Evolutionary conservation across 2,888 invertebrate genomes (phyloP).

Genomic region (Stenotaenia linearis): DNA sequence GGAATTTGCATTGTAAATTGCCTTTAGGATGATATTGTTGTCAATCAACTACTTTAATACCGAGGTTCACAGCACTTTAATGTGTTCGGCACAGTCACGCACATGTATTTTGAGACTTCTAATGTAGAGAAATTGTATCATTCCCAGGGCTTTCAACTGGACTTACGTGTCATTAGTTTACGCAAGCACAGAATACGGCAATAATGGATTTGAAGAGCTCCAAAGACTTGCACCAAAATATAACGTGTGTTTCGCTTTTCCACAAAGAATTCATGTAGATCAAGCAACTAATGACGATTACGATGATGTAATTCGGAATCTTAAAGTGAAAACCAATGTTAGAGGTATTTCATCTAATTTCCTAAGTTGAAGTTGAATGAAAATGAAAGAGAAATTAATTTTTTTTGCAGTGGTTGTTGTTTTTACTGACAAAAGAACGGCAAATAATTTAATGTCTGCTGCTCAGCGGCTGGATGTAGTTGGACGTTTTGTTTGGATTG

Average conservation of each 20-base stretch:
- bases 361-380: too few relatives aligned
- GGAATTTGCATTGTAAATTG: too few relatives aligned
- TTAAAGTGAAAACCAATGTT: slow-evolving; percentile 50
- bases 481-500: slow-evolving; percentile 52
- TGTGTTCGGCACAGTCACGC: too few relatives aligned
- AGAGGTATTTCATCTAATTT: too few relatives aligned
- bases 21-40: too few relatives aligned
- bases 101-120: too few relatives aligned
- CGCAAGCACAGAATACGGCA: slow-evolving; percentile 55
- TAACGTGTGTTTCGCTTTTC: slow-evolving; percentile 54
- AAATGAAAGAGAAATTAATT: too few relatives aligned
- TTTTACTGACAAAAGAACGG: slow-evolving; percentile 51
- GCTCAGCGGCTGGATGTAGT: slow-evolving; percentile 45
- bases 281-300: slow-evolving; percentile 48
- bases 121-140: too few relatives aligned
- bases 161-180: slow-evolving; percentile 55
- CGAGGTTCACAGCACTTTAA: too few relatives aligned
- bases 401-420: slow-evolving; percentile 51
- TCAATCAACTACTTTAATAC: too few relatives aligned
- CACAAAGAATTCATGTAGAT: slow-evolving; percentile 50
- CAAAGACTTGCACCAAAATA: slow-evolving; percentile 47
- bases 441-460: slow-evolving; percentile 49
- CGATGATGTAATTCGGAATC: slow-evolving; percentile 48
- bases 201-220: slow-evolving; percentile 52
- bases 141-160: slow-evolving; percentile 53